phyloP scores from a whole-genome alignment of 2,888 invertebrate genomes.

The Galeopsomyia nigrocyanea region DNA sequence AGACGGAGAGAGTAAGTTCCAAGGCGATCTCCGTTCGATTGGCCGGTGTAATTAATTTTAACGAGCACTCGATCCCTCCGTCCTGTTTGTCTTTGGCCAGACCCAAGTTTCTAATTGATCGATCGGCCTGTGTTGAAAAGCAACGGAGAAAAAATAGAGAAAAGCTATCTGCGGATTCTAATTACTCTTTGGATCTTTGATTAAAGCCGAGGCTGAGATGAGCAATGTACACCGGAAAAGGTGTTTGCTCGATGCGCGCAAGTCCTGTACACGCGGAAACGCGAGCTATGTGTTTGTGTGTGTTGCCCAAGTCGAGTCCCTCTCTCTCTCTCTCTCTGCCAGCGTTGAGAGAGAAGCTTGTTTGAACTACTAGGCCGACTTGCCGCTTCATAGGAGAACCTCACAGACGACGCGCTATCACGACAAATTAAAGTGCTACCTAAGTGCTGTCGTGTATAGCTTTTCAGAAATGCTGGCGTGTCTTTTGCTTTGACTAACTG shows the following conservation, averaged over 20 bases:
- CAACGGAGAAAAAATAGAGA: too few species aligned
- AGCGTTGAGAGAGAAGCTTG: background rate
- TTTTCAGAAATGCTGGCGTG: too few species aligned
- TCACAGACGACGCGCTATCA: constrained; percentile 9
- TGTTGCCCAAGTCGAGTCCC: constrained; percentile 7
- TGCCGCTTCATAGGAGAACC: too few species aligned
- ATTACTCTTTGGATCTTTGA: constrained; percentile 40
- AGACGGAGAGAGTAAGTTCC: background rate
- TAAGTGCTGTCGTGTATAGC: too few species aligned
- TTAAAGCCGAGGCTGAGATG: constrained; percentile 37
- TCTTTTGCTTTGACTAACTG: too few species aligned
- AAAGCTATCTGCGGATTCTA: constrained; percentile 15
- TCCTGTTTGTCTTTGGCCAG: too few species aligned
- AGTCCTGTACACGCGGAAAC: constrained; percentile 35
- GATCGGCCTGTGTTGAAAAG: too few species aligned
- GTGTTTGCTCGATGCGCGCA: background rate
- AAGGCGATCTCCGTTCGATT: background rate
- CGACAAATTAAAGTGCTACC: too few species aligned
- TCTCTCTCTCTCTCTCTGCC: constrained; percentile 9
- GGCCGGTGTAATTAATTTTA: constrained; percentile 30
- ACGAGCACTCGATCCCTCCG: constrained; percentile 5
- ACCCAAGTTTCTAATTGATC: too few species aligned
- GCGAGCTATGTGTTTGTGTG: constrained; percentile 13
- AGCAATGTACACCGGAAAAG: constrained; percentile 32
- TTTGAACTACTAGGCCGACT: too few species aligned